phyloP scores from a whole-genome alignment of 2,113 vertebrate genomes.

The Gadus chalcogrammus region DNA sequence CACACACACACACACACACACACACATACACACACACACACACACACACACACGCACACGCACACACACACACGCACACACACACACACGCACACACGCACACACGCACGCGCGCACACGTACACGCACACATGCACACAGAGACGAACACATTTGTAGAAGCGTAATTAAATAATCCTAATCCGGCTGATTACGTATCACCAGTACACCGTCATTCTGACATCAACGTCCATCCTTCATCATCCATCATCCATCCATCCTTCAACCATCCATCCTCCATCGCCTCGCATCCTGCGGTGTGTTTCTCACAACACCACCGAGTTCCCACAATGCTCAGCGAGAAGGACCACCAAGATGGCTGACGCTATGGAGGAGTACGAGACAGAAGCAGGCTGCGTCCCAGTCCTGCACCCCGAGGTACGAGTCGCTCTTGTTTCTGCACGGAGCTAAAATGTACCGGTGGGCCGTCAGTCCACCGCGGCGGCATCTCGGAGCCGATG shows the following conservation, averaged over 20 bases:
- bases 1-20: background rate
- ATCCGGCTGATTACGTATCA: background rate
- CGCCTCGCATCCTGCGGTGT: background rate
- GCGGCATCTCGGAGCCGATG: background rate
- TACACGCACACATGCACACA: too few species aligned
- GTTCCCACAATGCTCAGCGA: conserved; percentile 87
- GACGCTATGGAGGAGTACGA: conserved; percentile 93
- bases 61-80: too few species aligned
- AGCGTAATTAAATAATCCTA: background rate
- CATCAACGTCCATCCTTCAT: background rate
- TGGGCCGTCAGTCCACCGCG: background rate
- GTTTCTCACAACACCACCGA: background rate
- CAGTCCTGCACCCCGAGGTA: conserved; percentile 94
- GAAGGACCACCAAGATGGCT: conserved; percentile 90
- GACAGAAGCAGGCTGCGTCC: conserved; percentile 91
- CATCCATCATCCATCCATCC: background rate
- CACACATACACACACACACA: background rate
- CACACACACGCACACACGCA: background rate
- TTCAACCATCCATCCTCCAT: background rate
- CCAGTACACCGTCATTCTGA: background rate
- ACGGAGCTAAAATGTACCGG: too few species aligned
- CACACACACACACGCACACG: too few species aligned
- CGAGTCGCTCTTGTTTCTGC: conserved; percentile 19
- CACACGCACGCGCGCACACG: background rate
- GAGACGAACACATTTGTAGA: background rate